phyloP scores from a whole-genome alignment of 2,113 vertebrate genomes.

The Sander lucioperca region DNA sequence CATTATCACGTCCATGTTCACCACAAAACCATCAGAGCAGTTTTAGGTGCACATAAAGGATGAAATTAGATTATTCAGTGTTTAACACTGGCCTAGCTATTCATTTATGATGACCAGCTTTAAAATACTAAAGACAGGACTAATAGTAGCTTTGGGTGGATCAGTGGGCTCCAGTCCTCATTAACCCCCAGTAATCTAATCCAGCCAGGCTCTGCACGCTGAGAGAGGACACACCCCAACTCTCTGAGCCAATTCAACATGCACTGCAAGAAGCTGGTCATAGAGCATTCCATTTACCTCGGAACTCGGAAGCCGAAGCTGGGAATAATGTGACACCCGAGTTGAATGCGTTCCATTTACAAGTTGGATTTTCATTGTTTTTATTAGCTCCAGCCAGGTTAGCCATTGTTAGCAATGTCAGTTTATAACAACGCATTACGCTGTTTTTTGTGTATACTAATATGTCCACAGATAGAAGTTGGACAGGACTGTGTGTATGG shows the following conservation, averaged over 20 bases:
- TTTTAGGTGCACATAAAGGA: not conserved
- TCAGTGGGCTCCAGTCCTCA: conserved; percentile 6
- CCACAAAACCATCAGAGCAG: not conserved
- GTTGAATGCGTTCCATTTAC: no score
- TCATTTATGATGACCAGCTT: not conserved
- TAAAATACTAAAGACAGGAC: not conserved
- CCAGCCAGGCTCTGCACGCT: not conserved
- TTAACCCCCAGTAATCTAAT: conserved; percentile 22
- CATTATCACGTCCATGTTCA: not conserved
- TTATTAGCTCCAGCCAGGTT: no score
- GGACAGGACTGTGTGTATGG: no score
- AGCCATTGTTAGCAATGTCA: no score
- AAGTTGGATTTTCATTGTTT: no score
- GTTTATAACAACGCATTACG: no score
- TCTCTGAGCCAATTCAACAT: conserved; percentile 5
- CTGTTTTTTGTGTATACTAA: no score
- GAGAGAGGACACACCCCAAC: not conserved
- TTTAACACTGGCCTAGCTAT: not conserved
- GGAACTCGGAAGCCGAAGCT: no score
- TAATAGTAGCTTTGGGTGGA: conserved; percentile 35
- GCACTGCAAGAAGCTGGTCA: not conserved
- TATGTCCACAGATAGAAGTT: no score
- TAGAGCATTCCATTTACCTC: no score
- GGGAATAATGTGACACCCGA: no score
- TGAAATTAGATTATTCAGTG: not conserved